A percentile compares a stretch with the other conserved stretches of the same genome.
phyloP scores from a whole-genome alignment of 2,797 vertebrate species.

The Graptemys geographica region DNA sequence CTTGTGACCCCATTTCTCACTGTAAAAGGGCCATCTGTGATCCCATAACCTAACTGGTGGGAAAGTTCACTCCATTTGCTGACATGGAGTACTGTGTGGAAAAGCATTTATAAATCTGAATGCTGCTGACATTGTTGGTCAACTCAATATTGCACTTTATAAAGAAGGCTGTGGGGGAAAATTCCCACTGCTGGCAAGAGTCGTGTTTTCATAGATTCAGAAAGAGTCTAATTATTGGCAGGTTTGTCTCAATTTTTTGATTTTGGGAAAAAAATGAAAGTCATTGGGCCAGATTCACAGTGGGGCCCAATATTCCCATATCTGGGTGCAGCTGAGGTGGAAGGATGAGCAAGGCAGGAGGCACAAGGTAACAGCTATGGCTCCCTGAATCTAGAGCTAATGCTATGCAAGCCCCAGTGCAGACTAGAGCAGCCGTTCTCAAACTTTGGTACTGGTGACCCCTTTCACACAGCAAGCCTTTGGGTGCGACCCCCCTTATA shows the following conservation, averaged over 20 bases:
- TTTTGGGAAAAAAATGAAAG: conserved; percentile 38
- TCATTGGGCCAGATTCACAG: conserved; percentile 8
- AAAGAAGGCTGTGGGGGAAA: conserved; percentile 19
- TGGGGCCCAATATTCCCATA: not conserved
- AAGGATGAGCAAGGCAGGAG: conserved; percentile 36
- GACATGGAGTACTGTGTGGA: not conserved
- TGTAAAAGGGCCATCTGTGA: not conserved
- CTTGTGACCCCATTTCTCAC: not conserved
- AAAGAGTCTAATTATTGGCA: conserved; percentile 53
- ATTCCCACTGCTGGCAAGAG: conserved; percentile 6
- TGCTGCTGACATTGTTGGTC: conserved; percentile 18
- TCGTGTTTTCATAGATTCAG: conserved; percentile 38
- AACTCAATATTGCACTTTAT: conserved; percentile 39
- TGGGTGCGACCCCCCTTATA: no score
- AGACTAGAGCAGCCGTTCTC: not conserved
- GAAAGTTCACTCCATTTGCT: conserved; percentile 13
- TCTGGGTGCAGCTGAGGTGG: conserved; percentile 1
- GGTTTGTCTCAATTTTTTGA: conserved; percentile 15
- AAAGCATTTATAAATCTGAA: not conserved
- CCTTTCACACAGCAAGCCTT: no score
- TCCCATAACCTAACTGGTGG: not conserved
- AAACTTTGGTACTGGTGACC: no score
- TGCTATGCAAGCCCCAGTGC: not conserved
- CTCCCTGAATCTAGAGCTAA: conserved; percentile 11
- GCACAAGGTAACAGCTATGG: not conserved